These are phyloP conservation scores for Calidris pygmaea DNA, from an alignment of 2,113 vertebrate species.

Conservation along the genomic window DNA sequence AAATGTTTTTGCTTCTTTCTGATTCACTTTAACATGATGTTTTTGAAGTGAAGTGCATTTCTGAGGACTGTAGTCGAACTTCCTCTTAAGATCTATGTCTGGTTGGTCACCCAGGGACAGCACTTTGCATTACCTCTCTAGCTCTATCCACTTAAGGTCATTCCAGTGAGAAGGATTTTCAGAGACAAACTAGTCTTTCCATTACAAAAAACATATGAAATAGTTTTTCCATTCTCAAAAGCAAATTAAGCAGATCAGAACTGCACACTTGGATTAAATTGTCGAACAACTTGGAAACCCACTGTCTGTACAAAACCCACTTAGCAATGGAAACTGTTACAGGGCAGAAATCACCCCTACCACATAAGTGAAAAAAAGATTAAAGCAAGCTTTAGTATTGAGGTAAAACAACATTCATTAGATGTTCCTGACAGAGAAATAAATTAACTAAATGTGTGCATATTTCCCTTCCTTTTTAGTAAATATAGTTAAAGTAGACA, in stretches of 20 bases:
- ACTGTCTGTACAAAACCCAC: not conserved
- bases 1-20: not conserved
- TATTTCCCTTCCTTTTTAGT: not conserved
- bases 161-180: not conserved
- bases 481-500: not conserved
- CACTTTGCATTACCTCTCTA: not conserved
- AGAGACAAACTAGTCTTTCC: not conserved
- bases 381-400: not conserved
- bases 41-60: not conserved
- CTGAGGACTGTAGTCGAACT: not conserved
- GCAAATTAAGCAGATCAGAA: not conserved
- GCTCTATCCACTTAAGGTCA: not conserved
- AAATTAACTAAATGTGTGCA: not conserved
- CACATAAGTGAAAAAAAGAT: not conserved
- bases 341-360: not conserved
- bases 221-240: not conserved
- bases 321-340: not conserved
- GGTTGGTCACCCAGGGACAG: not conserved
- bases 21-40: not conserved
- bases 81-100: not conserved
- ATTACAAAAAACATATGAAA: not conserved
- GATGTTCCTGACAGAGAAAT: not conserved
- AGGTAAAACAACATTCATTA: not conserved
- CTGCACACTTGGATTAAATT: not conserved
- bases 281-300: not conserved